These are phyloP conservation scores for Frankliniella fusca DNA, from an alignment of 2,888 invertebrate genomes.

Conservation along the genomic window DNA sequence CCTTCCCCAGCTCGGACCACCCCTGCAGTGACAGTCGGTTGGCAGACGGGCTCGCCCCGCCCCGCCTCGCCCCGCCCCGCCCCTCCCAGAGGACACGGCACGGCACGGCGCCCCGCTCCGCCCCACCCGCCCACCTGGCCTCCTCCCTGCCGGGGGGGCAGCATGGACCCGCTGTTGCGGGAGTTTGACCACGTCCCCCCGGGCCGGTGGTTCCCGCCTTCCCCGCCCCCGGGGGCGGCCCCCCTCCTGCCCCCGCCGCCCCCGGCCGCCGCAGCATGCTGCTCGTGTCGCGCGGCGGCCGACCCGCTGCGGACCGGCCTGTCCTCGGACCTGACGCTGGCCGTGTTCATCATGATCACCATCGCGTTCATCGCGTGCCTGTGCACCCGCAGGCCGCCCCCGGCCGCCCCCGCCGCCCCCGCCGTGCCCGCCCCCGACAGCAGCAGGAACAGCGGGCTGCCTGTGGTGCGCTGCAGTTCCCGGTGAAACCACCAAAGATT, in stretches of 20 bases:
- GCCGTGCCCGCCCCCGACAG: neutral
- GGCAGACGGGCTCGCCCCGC: neutral
- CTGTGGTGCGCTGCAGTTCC: neutral
- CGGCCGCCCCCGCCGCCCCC: neutral
- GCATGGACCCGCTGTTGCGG: neutral
- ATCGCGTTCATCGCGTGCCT: neutral
- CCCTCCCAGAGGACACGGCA: neutral
- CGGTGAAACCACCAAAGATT: neutral
- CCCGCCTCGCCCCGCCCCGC: neutral
- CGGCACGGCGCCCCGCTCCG: neutral
- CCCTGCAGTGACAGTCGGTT: too few species aligned
- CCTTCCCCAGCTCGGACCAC: too few species aligned
- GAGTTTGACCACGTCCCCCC: conserved; percentile 18
- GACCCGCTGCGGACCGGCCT: neutral
- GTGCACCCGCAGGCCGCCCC: neutral
- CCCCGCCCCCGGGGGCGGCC: neutral
- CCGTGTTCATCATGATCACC: neutral
- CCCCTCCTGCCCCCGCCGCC: neutral
- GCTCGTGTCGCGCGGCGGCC: neutral
- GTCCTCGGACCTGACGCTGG: neutral
- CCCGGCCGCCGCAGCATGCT: neutral
- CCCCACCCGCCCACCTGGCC: neutral
- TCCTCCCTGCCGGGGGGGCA: neutral
- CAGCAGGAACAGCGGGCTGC: too few species aligned
- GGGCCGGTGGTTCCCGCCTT: neutral